These are phyloP conservation scores for Coranthus polyacanthus DNA, from an alignment of 2,797 vertebrate species.

Conservation along the genomic window DNA sequence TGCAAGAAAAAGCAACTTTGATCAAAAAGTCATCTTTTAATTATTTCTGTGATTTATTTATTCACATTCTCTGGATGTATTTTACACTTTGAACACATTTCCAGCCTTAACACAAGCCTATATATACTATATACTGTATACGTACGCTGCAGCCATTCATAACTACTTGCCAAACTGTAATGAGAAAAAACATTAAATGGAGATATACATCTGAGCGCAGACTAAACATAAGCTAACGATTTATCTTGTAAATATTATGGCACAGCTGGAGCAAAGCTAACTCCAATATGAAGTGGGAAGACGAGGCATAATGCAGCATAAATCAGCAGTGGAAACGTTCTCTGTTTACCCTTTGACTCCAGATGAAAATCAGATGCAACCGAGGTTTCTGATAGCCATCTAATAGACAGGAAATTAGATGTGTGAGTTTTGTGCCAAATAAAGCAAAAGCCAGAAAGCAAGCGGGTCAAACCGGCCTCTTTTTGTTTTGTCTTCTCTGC, in stretches of 20 bases:
- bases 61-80: conserved; percentile 13
- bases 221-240: conserved; percentile 73
- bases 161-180: conserved; percentile 27
- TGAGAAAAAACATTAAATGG: conserved; percentile 40
- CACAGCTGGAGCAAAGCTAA: conserved; percentile 45
- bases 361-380: conserved; percentile 55
- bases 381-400: conserved; percentile 58
- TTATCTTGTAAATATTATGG: conserved; percentile 70
- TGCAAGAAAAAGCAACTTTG: conserved; percentile 30
- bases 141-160: no score
- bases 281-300: conserved; percentile 48
- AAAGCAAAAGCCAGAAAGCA: conserved; percentile 51
- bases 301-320: conserved; percentile 37
- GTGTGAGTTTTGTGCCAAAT: conserved; percentile 54
- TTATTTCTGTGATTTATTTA: conserved; percentile 42
- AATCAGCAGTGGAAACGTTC: conserved; percentile 56
- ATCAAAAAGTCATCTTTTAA: conserved; percentile 50
- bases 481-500: conserved; percentile 58
- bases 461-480: conserved; percentile 35
- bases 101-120: no score
- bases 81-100: conserved; percentile 13
- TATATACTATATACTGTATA: no score
- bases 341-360: conserved; percentile 26
- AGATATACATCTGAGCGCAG: conserved; percentile 61
- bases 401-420: conserved; percentile 69